phyloP scores from a whole-genome alignment of 2,888 invertebrate genomes.

The Stenodera caucasica region DNA sequence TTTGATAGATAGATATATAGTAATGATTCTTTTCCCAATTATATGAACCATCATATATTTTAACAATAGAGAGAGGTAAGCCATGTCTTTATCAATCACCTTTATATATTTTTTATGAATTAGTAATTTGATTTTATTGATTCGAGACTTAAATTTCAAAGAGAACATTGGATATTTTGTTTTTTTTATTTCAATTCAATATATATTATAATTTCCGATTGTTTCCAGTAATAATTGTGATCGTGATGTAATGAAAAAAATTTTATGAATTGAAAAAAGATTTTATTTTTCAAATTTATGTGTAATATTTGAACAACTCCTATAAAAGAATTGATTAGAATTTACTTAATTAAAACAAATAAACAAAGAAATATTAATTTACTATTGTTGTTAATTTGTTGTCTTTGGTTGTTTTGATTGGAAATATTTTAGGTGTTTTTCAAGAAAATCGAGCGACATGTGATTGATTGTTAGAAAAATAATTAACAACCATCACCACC shows the following conservation, averaged over 20 bases:
- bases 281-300: too few relatives aligned
- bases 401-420: not conserved
- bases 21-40: constrained; percentile 50
- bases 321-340: too few relatives aligned
- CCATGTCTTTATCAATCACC: constrained; percentile 55
- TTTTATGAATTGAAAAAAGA: too few relatives aligned
- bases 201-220: too few relatives aligned
- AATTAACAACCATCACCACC: not conserved
- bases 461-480: not conserved
- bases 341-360: not conserved
- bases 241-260: too few relatives aligned
- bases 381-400: too few relatives aligned
- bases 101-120: constrained; percentile 52
- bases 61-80: constrained; percentile 55
- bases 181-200: too few relatives aligned
- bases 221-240: too few relatives aligned
- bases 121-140: constrained; percentile 48
- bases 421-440: not conserved
- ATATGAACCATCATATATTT: constrained; percentile 50
- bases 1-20: constrained; percentile 9
- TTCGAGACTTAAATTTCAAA: too few relatives aligned
- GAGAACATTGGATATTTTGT: too few relatives aligned
- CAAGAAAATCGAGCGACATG: not conserved
- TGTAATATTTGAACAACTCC: too few relatives aligned
- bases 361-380: not conserved